Conservation (phyloP, 1,140 invertebrate species). For the Drosophila lowei region DNA sequence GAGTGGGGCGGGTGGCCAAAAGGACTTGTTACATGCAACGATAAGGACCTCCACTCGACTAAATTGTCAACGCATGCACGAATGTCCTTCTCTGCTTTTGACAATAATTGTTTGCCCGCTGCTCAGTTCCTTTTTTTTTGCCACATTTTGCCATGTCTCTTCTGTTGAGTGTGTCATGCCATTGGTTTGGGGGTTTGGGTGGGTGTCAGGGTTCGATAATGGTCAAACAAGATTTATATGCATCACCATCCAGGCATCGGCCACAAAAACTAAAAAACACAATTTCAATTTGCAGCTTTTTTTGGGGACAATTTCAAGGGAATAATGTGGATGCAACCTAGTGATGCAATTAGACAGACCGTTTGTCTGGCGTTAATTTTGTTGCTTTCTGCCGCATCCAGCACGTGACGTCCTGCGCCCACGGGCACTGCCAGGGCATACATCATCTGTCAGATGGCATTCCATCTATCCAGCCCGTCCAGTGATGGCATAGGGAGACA, state of each 20-base stretch:
- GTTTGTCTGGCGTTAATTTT: conserved; percentile 24
- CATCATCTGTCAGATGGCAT: conserved; percentile 14
- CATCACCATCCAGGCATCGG: conserved; percentile 32
- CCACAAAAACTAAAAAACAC: conserved; percentile 32
- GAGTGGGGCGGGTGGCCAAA: no score
- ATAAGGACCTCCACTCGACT: conserved; percentile 39
- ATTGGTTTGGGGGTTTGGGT: background rate
- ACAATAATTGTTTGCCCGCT: conserved; percentile 71
- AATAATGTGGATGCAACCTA: conserved; percentile 13
- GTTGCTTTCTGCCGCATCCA: conserved; percentile 19
- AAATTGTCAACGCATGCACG: conserved; percentile 27
- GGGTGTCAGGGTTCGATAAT: background rate
- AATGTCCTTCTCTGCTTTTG: conserved; percentile 41
- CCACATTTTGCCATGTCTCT: conserved; percentile 24
- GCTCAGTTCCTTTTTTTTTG: conserved; percentile 56
- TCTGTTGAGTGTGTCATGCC: conserved; percentile 50
- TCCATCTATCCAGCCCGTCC: no score
- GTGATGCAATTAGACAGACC: conserved; percentile 35
- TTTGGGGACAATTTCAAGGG: conserved; percentile 27
- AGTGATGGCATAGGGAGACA: conserved; percentile 11
- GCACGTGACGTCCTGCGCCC: conserved; percentile 21
- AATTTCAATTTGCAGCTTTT: conserved; percentile 51
- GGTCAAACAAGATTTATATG: conserved; percentile 65
- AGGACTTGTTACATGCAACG: conserved; percentile 16
- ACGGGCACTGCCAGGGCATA: conserved; percentile 4